phyloP scores from a whole-genome alignment of 2,888 invertebrate genomes.

The Amitus sp. region DNA sequence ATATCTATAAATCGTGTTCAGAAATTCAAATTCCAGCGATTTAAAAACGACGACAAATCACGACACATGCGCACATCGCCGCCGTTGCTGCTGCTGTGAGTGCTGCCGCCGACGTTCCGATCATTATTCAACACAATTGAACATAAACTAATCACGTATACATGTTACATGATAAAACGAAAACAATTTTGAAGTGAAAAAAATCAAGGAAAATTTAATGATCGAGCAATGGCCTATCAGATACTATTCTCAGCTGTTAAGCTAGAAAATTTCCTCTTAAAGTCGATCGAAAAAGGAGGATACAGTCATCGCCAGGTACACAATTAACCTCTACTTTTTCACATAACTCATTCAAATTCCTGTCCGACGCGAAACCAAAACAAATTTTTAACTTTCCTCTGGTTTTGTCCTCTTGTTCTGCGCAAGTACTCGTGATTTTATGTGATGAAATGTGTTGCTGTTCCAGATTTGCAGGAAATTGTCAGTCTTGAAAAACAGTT shows the following conservation, averaged over 20 bases:
- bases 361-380: neutral
- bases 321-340: neutral
- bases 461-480: conserved; percentile 63
- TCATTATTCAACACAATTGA: too few species aligned
- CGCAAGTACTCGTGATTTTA: neutral
- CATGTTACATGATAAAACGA: too few species aligned
- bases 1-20: too few species aligned
- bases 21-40: too few species aligned
- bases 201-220: conserved; percentile 29
- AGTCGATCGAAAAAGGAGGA: conserved; percentile 61
- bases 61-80: too few species aligned
- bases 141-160: too few species aligned
- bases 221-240: conserved; percentile 71
- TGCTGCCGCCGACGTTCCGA: too few species aligned
- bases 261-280: conserved; percentile 68
- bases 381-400: conserved; percentile 2
- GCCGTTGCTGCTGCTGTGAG: too few species aligned
- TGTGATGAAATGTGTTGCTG: neutral
- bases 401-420: neutral
- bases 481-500: conserved; percentile 56
- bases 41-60: too few species aligned
- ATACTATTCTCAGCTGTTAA: conserved; percentile 70
- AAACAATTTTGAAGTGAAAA: neutral
- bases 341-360: neutral
- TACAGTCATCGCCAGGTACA: conserved; percentile 57